These are phyloP conservation scores for Homarus gammarus DNA, from an alignment of 2,888 invertebrate species.

Conservation along the genomic window DNA sequence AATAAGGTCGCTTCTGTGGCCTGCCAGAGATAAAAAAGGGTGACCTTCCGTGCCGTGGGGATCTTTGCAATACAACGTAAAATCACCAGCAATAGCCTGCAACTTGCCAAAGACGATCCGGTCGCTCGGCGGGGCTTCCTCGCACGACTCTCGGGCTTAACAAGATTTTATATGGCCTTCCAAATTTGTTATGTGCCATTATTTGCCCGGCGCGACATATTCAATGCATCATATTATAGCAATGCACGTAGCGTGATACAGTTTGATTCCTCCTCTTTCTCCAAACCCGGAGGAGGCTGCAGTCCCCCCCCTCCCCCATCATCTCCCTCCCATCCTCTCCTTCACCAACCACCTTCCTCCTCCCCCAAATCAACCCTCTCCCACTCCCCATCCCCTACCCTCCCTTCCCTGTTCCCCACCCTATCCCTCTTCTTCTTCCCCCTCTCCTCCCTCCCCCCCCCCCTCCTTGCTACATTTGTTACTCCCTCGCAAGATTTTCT, in stretches of 20 bases:
- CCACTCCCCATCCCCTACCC: too few species aligned
- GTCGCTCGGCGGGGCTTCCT: slow-evolving; percentile 71
- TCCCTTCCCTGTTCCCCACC: too few species aligned
- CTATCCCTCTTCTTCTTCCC: too few species aligned
- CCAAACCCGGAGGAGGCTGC: not conserved
- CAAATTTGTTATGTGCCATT: slow-evolving; percentile 76
- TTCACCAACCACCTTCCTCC: too few species aligned
- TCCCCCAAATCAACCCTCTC: too few species aligned
- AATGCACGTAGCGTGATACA: slow-evolving; percentile 45
- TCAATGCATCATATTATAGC: slow-evolving; percentile 61
- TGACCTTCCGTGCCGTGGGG: slow-evolving; percentile 44
- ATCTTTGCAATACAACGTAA: slow-evolving; percentile 66
- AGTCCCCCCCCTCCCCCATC: too few species aligned
- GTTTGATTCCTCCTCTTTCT: slow-evolving; percentile 25
- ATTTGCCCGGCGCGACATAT: slow-evolving; percentile 64
- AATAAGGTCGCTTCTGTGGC: not conserved
- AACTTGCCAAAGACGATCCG: slow-evolving; percentile 71
- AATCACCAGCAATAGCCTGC: slow-evolving; percentile 71
- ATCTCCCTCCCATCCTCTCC: too few species aligned
- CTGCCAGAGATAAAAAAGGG: slow-evolving; percentile 5
- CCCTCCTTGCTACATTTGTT: too few species aligned
- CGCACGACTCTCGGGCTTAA: slow-evolving; percentile 71
- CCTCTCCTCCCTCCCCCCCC: too few species aligned
- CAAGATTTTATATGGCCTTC: slow-evolving; percentile 75
- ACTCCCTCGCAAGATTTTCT: too few species aligned